Evolutionary conservation across 2,797 vertebrate genomes (phyloP).

Genomic region (Enoplosus armatus): DNA sequence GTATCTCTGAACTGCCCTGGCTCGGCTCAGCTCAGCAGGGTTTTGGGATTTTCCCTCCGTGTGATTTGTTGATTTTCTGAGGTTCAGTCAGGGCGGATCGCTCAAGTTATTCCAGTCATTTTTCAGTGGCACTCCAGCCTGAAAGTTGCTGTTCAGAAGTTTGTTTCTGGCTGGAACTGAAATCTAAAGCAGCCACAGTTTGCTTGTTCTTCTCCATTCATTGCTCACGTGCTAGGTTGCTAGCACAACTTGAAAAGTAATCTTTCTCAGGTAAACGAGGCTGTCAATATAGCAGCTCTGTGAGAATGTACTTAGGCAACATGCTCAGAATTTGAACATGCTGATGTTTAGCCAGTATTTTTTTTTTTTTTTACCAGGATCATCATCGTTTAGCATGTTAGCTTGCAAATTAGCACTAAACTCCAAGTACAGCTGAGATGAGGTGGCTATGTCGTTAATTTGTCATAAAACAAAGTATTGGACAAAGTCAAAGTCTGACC

Average conservation of each 20-base stretch:
- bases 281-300: neutral
- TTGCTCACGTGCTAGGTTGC: neutral
- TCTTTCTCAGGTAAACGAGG: neutral
- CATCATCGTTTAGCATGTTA: neutral
- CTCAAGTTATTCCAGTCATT: slow-evolving; percentile 27
- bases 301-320: neutral
- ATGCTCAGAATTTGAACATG: neutral
- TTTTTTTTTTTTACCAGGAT: neutral
- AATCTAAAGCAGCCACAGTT: slow-evolving; percentile 13
- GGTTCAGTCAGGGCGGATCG: slow-evolving; percentile 44
- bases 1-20: slow-evolving; percentile 14
- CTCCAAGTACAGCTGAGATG: neutral
- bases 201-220: neutral
- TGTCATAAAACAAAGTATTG: neutral
- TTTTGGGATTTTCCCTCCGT: slow-evolving; percentile 56
- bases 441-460: neutral
- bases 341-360: neutral
- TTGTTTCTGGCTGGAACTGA: slow-evolving; percentile 17
- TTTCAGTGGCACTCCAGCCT: slow-evolving; percentile 21
- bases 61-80: slow-evolving; percentile 60
- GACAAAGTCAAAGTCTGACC: neutral
- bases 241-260: no score
- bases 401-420: neutral
- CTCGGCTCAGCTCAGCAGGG: slow-evolving; percentile 17
- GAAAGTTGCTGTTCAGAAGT: slow-evolving; percentile 30